These are phyloP conservation scores for Lutraria lutraria DNA, from an alignment of 2,888 invertebrate species.

Conservation along the genomic window DNA sequence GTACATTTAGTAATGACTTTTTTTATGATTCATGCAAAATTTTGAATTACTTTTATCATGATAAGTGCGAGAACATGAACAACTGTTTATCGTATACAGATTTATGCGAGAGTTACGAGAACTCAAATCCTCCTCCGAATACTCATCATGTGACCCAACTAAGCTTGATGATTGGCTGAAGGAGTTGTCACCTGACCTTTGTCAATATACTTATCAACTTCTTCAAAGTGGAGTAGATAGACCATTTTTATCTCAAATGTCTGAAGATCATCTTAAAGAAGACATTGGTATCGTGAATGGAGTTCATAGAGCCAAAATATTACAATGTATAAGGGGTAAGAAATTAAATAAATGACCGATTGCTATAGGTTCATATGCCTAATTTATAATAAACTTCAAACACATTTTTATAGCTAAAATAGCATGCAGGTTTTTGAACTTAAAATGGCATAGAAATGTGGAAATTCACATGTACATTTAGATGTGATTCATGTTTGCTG, in stretches of 20 bases:
- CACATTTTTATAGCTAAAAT: too few species aligned
- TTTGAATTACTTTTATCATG: too few species aligned
- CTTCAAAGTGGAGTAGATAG: slow-evolving; percentile 97
- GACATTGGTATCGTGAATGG: slow-evolving; percentile 98
- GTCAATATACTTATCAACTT: slow-evolving; percentile 98
- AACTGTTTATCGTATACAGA: slow-evolving; percentile 85
- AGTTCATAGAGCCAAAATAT: slow-evolving; percentile 96
- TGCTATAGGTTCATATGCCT: too few species aligned
- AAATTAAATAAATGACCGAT: neutral
- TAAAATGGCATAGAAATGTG: too few species aligned
- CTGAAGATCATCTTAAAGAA: slow-evolving; percentile 95
- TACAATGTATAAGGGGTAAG: slow-evolving; percentile 93
- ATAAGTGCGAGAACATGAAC: too few species aligned
- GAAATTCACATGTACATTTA: too few species aligned
- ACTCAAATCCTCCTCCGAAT: slow-evolving; percentile 98
- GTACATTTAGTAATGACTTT: too few species aligned
- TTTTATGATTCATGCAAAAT: too few species aligned
- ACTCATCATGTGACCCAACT: slow-evolving; percentile 96
- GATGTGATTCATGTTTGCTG: too few species aligned
- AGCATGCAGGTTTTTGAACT: too few species aligned
- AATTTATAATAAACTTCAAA: too few species aligned
- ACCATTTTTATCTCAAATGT: slow-evolving; percentile 93
- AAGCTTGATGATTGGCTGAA: slow-evolving; percentile 91
- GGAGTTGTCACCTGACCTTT: slow-evolving; percentile 94
- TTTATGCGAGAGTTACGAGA: slow-evolving; percentile 97